Percentiles rank a stretch among this genome's conserved stretches.
Evolutionary conservation across 2,797 vertebrate species (phyloP).

Genomic region (Eremophila alpestris): DNA sequence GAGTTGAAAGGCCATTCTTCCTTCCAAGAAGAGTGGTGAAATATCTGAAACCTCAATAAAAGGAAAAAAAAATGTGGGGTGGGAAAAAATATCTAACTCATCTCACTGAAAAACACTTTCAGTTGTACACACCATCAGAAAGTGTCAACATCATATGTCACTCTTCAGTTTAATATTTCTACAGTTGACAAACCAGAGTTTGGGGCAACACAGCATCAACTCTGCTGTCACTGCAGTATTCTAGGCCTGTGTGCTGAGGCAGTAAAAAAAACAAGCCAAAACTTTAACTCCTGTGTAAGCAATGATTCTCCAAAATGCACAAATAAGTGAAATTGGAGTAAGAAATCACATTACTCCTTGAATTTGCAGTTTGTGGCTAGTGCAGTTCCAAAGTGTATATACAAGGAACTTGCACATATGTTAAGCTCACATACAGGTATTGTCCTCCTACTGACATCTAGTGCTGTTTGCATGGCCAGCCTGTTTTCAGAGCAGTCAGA

Average conservation of each 20-base stretch:
- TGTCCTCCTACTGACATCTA: neutral
- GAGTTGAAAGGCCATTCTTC: neutral
- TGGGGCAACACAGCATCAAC: neutral
- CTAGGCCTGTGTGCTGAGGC: neutral
- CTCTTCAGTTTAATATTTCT: neutral
- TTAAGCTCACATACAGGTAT: fast-evolving
- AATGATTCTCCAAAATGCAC: neutral
- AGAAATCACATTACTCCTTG: neutral
- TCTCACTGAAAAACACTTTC: neutral
- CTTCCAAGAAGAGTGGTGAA: neutral
- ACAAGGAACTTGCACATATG: neutral
- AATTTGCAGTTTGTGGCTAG: neutral
- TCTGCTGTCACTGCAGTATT: neutral
- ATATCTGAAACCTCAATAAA: neutral
- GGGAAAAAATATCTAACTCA: neutral
- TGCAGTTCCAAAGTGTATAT: neutral
- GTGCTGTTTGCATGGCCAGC: neutral
- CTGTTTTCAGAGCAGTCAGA: neutral
- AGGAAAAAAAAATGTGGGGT: neutral
- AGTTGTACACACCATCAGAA: neutral
- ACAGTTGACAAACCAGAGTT: neutral
- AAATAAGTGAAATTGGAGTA: neutral
- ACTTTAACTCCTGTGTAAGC: neutral
- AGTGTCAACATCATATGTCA: neutral
- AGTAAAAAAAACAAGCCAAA: neutral